Percentiles rank a stretch among this genome's conserved stretches.
These are phyloP conservation scores for Coilia nasus DNA, from an alignment of 2,797 vertebrate species.

Conservation along the genomic window DNA sequence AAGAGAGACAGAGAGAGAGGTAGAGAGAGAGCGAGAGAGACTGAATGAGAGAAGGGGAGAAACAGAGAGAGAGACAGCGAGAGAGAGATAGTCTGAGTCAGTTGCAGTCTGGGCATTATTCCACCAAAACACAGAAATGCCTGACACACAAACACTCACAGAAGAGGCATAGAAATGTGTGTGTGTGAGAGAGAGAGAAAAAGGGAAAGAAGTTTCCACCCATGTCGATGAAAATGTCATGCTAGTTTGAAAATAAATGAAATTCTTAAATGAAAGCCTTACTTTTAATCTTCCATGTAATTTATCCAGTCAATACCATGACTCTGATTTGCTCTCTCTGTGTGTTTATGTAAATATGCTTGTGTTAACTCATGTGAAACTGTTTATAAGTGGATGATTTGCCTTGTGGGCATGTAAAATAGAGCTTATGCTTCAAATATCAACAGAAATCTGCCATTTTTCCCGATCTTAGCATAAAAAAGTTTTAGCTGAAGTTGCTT, in stretches of 20 bases:
- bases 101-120: neutral
- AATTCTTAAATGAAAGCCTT: constrained; percentile 16
- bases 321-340: constrained; percentile 2
- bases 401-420: neutral
- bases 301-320: neutral
- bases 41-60: neutral
- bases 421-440: neutral
- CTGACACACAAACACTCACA: neutral
- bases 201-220: neutral
- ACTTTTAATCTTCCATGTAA: constrained; percentile 7
- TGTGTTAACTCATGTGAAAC: neutral
- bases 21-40: neutral
- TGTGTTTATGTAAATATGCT: constrained; percentile 12
- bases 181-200: neutral
- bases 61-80: neutral
- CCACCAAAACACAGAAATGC: constrained; percentile 15
- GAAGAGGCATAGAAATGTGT: neutral
- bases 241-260: constrained; percentile 5
- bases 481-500: constrained; percentile 43
- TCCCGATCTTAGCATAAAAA: neutral
- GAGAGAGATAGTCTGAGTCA: neutral
- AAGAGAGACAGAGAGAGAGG: no score
- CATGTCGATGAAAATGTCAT: neutral
- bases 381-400: neutral
- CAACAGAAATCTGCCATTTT: neutral